Conservation (phyloP, 2,113 vertebrate species). For the Poeciliopsis turrubarensis region DNA sequence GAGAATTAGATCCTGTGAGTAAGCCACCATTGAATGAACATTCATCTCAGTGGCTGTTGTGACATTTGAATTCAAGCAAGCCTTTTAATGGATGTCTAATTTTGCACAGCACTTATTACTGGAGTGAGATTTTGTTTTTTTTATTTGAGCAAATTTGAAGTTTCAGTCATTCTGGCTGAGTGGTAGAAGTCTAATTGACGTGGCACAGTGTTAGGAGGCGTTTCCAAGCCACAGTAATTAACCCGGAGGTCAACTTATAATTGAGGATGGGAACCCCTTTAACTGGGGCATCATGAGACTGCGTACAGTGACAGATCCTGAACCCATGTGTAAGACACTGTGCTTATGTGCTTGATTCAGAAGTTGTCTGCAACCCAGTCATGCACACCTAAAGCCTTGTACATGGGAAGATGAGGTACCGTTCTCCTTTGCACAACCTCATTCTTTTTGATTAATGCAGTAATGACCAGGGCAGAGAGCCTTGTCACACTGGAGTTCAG, state of each 20-base stretch:
- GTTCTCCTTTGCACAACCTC: constrained; percentile 14
- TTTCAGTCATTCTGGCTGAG: constrained; percentile 21
- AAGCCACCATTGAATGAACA: constrained; percentile 36
- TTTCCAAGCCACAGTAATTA: constrained; percentile 60
- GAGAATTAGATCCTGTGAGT: constrained; percentile 49
- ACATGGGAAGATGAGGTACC: constrained; percentile 5
- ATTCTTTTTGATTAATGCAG: constrained; percentile 46
- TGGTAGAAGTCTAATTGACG: constrained; percentile 21
- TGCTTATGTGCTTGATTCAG: not conserved
- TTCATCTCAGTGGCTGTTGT: constrained; percentile 39
- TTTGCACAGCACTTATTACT: not conserved
- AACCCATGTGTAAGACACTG: not conserved
- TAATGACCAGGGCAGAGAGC: constrained; percentile 29
- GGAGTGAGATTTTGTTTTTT: constrained; percentile 23
- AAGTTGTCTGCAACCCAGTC: not conserved
- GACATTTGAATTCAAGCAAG: constrained; percentile 35
- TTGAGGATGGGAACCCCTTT: constrained; percentile 33
- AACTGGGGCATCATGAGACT: constrained; percentile 14
- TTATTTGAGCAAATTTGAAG: constrained; percentile 35
- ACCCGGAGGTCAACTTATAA: constrained; percentile 53
- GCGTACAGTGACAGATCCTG: not conserved
- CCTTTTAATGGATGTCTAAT: constrained; percentile 3
- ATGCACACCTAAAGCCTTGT: constrained; percentile 9
- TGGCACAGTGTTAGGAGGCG: not conserved
- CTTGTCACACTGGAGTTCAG: constrained; percentile 25